Conservation (phyloP, 1,140 invertebrate species). For the Leptinotarsa lineolata region DNA sequence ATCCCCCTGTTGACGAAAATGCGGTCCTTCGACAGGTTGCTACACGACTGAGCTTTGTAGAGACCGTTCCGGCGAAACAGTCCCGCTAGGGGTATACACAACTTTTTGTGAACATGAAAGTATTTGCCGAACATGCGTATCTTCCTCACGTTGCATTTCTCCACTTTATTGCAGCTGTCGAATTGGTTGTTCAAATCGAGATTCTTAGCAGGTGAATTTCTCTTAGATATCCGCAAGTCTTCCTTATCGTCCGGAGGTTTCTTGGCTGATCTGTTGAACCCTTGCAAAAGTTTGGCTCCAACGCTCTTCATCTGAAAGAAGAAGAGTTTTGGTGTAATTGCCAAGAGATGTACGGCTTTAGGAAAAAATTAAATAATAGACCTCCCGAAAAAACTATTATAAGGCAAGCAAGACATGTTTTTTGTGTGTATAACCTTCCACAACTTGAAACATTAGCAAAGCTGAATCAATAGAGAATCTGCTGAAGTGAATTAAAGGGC, state of each 20-base stretch:
- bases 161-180: constrained; percentile 43
- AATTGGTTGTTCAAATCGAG: constrained; percentile 46
- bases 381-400: too few species aligned
- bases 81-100: constrained; percentile 62
- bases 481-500: too few species aligned
- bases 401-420: too few species aligned
- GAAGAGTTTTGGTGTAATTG: neutral
- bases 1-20: constrained; percentile 45
- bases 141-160: constrained; percentile 25
- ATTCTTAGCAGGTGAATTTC: constrained; percentile 25
- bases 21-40: constrained; percentile 61
- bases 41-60: constrained; percentile 65
- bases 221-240: constrained; percentile 36
- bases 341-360: too few species aligned
- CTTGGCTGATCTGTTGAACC: constrained; percentile 36
- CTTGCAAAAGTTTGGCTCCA: constrained; percentile 41
- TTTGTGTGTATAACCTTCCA: too few species aligned
- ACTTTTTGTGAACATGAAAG: constrained; percentile 64
- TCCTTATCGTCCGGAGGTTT: constrained; percentile 30
- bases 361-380: too few species aligned
- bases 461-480: too few species aligned
- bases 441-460: too few species aligned
- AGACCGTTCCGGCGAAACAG: constrained; percentile 61
- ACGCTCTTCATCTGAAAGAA: constrained; percentile 28
- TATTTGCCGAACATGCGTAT: constrained; percentile 61